Percentiles rank a stretch among this genome's conserved stretches.
These are phyloP conservation scores for Laupala kohalensis DNA, from an alignment of 1,140 invertebrate genomes.

Conservation along the genomic window DNA sequence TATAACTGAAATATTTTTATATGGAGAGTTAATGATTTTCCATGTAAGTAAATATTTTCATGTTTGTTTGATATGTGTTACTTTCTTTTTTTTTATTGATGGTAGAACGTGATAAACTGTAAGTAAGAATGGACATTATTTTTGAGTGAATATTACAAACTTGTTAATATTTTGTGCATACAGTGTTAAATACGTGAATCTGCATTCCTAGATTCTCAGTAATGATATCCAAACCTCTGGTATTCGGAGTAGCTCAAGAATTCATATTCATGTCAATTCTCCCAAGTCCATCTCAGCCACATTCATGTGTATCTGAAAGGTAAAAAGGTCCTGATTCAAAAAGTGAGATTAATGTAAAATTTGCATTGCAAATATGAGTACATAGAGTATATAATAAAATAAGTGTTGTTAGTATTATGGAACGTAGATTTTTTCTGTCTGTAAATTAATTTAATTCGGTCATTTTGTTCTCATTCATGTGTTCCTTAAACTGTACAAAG, in stretches of 20 bases:
- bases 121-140: no score
- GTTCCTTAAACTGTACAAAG: constrained; percentile 9
- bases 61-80: no score
- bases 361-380: background rate
- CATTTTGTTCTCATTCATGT: constrained; percentile 3
- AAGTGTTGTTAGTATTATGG: background rate
- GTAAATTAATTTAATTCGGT: constrained; percentile 9
- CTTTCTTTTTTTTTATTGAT: no score
- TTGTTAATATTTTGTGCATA: no score
- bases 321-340: background rate
- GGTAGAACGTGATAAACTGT: no score
- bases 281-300: background rate
- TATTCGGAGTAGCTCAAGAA: background rate
- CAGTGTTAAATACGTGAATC: no score
- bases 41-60: no score
- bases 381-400: background rate
- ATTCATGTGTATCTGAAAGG: background rate
- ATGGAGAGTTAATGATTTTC: no score
- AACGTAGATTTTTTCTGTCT: constrained; percentile 12
- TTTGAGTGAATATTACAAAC: no score
- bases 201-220: background rate
- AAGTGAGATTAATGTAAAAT: background rate
- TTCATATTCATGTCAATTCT: constrained; percentile 1
- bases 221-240: background rate
- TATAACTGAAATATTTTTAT: no score